phyloP scores from a whole-genome alignment of 2,797 vertebrate species.

The Picus viridis region DNA sequence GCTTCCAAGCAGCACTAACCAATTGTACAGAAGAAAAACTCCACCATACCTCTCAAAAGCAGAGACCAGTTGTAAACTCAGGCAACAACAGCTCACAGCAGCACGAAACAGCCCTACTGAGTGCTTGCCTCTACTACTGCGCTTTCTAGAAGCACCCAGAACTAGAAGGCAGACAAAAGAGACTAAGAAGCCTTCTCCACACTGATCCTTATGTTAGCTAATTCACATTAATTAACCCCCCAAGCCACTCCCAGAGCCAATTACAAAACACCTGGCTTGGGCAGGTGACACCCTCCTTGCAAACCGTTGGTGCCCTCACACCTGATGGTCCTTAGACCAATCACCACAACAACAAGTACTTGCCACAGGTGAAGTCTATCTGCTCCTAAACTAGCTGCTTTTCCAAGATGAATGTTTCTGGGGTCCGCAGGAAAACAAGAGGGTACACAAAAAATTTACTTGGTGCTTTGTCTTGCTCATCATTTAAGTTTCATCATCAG shows the following conservation, averaged over 20 bases:
- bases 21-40: not conserved
- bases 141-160: not conserved
- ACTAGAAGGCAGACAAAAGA: not conserved
- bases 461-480: not conserved
- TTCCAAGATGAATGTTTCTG: no score
- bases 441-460: not conserved
- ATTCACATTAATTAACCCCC: not conserved
- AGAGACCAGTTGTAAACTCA: not conserved
- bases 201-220: rapidly evolving
- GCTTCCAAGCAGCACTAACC: not conserved
- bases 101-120: not conserved
- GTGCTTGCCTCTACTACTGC: not conserved
- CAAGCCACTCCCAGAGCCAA: not conserved
- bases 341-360: not conserved
- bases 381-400: not conserved
- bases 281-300: not conserved
- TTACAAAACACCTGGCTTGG: not conserved
- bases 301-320: not conserved
- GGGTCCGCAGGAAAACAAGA: not conserved
- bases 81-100: not conserved
- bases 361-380: not conserved
- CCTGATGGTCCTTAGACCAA: not conserved
- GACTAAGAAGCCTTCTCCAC: rapidly evolving
- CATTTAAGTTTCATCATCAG: not conserved
- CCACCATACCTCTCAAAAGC: not conserved